phyloP scores from a whole-genome alignment of 2,888 invertebrate species.

The Scaptomyza polygonia region DNA sequence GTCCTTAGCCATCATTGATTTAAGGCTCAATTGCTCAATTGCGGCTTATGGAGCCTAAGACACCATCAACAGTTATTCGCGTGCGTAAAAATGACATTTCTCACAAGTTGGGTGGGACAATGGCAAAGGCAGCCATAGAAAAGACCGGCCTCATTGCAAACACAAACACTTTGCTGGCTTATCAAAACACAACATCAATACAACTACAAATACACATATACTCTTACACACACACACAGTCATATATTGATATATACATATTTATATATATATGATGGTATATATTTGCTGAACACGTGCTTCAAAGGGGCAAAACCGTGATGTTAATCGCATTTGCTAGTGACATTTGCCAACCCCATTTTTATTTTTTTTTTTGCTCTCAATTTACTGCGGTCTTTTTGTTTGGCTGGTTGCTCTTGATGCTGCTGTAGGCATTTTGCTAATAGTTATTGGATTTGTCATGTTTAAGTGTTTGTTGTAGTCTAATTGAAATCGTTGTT shows the following conservation, averaged over 20 bases:
- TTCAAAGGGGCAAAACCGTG: conserved; percentile 46
- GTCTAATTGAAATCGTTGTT: conserved; percentile 53
- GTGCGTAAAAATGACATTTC: conserved; percentile 13
- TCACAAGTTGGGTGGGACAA: conserved; percentile 6
- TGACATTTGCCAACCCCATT: conserved; percentile 24
- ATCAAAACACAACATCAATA: conserved; percentile 67
- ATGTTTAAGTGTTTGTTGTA: conserved; percentile 17
- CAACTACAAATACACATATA: conserved; percentile 14
- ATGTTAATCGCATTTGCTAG: conserved; percentile 70
- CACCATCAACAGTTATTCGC: conserved; percentile 25
- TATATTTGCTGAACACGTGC: conserved; percentile 46
- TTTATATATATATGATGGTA: conserved; percentile 13
- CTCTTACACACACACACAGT: too few relatives aligned
- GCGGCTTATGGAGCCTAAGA: conserved; percentile 26
- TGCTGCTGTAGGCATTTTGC: conserved; percentile 4
- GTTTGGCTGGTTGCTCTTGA: neutral
- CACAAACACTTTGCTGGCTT: conserved; percentile 59
- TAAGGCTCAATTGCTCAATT: conserved; percentile 25
- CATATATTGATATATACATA: conserved; percentile 6
- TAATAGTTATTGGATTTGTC: conserved; percentile 26
- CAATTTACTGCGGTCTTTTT: conserved; percentile 17
- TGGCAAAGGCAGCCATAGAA: conserved; percentile 51
- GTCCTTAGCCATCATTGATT: conserved; percentile 26
- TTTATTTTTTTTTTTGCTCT: conserved; percentile 18
- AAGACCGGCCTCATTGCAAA: conserved; percentile 58